These are phyloP conservation scores for Drosophila birchii DNA, from an alignment of 2,888 invertebrate species.

Conservation along the genomic window DNA sequence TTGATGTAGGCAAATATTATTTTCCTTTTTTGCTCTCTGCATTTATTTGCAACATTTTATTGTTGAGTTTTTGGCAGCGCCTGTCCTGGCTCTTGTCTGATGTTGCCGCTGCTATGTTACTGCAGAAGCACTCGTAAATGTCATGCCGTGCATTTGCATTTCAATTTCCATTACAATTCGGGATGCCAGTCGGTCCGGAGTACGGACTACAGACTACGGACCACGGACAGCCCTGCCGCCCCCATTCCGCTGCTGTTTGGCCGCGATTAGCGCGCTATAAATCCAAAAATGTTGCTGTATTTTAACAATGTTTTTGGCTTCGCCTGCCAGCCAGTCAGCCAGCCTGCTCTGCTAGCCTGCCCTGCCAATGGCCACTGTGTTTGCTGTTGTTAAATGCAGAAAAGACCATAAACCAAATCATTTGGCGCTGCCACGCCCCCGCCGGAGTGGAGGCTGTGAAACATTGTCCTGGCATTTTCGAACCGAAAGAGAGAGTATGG, in stretches of 20 bases:
- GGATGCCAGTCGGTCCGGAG: constrained; percentile 43
- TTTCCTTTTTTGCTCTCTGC: constrained; percentile 19
- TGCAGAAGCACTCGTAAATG: constrained; percentile 71
- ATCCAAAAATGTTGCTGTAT: constrained; percentile 76
- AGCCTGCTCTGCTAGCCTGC: constrained; percentile 7
- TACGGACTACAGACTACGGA: background rate
- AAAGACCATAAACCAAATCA: constrained; percentile 76
- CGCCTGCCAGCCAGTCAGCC: constrained; percentile 36
- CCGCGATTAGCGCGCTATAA: constrained; percentile 80
- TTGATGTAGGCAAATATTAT: constrained; percentile 6
- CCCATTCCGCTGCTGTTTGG: constrained; percentile 62
- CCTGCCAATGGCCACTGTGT: constrained; percentile 58
- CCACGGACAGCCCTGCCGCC: background rate
- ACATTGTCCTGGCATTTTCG: constrained; percentile 41
- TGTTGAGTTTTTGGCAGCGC: constrained; percentile 76
- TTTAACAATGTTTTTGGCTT: constrained; percentile 74
- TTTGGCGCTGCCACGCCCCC: constrained; percentile 69
- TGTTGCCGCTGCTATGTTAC: constrained; percentile 36
- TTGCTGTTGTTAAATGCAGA: constrained; percentile 72
- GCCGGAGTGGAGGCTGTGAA: constrained; percentile 45
- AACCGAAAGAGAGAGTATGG: constrained; percentile 16
- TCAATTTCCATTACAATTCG: constrained; percentile 80
- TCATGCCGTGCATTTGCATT: constrained; percentile 77
- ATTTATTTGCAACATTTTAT: constrained; percentile 82
- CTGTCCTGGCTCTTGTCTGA: constrained; percentile 41